Conservation (phyloP, 2,888 invertebrate genomes). For the Drosophila anomelani region DNA sequence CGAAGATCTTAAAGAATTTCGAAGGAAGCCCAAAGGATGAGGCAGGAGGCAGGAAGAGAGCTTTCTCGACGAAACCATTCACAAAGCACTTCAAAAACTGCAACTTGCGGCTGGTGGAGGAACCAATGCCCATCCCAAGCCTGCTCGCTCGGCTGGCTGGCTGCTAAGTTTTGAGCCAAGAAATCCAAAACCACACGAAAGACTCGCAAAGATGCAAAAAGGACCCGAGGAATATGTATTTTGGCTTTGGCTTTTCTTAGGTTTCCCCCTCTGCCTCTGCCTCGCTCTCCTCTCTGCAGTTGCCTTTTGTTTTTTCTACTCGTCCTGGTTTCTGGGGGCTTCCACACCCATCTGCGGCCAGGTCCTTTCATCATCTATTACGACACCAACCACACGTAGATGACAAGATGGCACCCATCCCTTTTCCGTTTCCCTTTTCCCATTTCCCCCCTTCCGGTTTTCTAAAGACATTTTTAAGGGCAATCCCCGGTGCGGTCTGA, state of each 20-base stretch:
- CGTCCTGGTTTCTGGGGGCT: constrained; percentile 1
- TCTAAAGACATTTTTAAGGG: constrained; percentile 72
- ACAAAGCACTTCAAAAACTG: constrained; percentile 60
- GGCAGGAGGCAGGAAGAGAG: not conserved
- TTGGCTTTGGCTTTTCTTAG: constrained; percentile 53
- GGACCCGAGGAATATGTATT: constrained; percentile 59
- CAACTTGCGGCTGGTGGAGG: constrained; percentile 54
- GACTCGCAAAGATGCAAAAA: constrained; percentile 72
- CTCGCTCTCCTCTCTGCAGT: constrained; percentile 44
- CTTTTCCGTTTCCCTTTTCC: constrained; percentile 11
- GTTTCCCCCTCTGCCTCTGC: constrained; percentile 43
- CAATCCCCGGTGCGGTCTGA: constrained; percentile 61
- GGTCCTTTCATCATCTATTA: constrained; percentile 74
- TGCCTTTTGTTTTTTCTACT: constrained; percentile 56
- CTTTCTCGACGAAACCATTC: constrained; percentile 30
- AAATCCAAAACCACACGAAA: constrained; percentile 81
- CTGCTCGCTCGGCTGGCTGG: constrained; percentile 16
- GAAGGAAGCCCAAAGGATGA: constrained; percentile 60
- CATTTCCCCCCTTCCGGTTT: constrained; percentile 14
- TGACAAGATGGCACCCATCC: constrained; percentile 15
- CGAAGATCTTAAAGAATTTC: constrained; percentile 80
- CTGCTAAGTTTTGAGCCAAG: constrained; percentile 72
- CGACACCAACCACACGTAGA: constrained; percentile 62
- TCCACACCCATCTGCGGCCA: constrained; percentile 51
- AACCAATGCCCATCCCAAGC: constrained; percentile 31